Percentiles rank a stretch among this genome's conserved stretches.
Evolutionary conservation across 2,113 vertebrate species (phyloP).

Genomic region (Chionodraco myersi): DNA sequence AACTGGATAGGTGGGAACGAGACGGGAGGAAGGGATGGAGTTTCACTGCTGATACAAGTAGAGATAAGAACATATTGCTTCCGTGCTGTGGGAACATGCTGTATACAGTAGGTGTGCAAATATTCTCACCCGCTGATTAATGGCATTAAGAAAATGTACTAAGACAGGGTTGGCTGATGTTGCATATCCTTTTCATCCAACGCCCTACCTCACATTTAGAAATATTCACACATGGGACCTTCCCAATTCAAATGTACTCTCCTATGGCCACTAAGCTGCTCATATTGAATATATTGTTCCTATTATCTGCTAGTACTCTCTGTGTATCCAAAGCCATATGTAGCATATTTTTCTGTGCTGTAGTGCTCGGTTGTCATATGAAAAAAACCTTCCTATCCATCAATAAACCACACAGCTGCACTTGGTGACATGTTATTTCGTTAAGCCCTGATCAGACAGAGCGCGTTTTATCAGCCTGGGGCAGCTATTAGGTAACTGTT

Average conservation of each 20-base stretch:
- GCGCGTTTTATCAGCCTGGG: too few relatives aligned
- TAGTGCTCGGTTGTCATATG: not conserved
- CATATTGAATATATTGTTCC: not conserved
- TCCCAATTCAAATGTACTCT: not conserved
- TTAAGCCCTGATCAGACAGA: not conserved
- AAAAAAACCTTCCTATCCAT: not conserved
- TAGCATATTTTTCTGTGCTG: not conserved
- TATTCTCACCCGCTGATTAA: conserved; percentile 20
- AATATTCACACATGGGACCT: conserved; percentile 9
- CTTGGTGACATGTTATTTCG: not conserved
- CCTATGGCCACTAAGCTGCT: not conserved
- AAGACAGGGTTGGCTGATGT: conserved; percentile 12
- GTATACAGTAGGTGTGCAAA: conserved; percentile 3
- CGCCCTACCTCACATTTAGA: conserved; percentile 16
- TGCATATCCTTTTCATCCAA: not conserved
- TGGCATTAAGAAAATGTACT: conserved; percentile 13
- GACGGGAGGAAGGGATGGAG: conserved; percentile 73
- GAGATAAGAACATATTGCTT: conserved; percentile 61
- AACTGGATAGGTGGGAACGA: conserved; percentile 77
- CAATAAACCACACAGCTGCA: not conserved
- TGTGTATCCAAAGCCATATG: not conserved
- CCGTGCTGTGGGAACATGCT: conserved; percentile 55
- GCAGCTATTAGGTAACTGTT: too few relatives aligned
- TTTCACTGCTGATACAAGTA: conserved; percentile 70
- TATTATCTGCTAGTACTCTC: not conserved